phyloP scores from a whole-genome alignment of 2,888 invertebrate genomes.

The Oligia latruncula region DNA sequence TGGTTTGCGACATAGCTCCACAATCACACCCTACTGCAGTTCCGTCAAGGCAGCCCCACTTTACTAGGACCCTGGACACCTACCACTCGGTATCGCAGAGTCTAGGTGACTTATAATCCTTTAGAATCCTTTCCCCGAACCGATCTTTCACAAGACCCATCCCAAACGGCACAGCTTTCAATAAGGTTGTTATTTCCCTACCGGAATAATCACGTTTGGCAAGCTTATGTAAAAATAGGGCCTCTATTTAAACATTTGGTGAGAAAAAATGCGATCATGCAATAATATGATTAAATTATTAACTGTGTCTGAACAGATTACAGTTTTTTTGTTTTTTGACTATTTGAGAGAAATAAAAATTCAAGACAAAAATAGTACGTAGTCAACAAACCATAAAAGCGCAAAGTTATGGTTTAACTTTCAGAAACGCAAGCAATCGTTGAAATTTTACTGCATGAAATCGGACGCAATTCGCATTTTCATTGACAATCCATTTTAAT shows the following conservation, averaged over 20 bases:
- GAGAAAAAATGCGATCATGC: not conserved
- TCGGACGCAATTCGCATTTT: not conserved
- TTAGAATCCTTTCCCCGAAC: too few relatives aligned
- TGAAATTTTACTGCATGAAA: not conserved
- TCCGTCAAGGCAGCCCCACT: too few relatives aligned
- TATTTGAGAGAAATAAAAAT: not conserved
- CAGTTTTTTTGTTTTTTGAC: too few relatives aligned
- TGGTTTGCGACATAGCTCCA: too few relatives aligned
- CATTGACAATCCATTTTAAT: not conserved
- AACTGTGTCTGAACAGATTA: too few relatives aligned
- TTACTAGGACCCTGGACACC: too few relatives aligned
- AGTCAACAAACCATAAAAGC: not conserved
- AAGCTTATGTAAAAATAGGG: too few relatives aligned
- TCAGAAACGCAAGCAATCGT: not conserved
- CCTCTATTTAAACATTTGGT: too few relatives aligned
- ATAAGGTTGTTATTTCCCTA: not conserved
- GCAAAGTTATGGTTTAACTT: not conserved
- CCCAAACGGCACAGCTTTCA: not conserved
- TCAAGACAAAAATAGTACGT: not conserved
- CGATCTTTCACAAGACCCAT: too few relatives aligned
- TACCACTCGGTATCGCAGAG: too few relatives aligned
- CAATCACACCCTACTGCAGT: too few relatives aligned
- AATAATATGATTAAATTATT: not conserved
- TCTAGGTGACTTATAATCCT: too few relatives aligned
- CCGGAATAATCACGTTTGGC: not conserved